A percentile compares a stretch with the other conserved stretches of the same genome.
Conservation (phyloP, 2,113 vertebrate genomes). For the Morphnarchus princeps region DNA sequence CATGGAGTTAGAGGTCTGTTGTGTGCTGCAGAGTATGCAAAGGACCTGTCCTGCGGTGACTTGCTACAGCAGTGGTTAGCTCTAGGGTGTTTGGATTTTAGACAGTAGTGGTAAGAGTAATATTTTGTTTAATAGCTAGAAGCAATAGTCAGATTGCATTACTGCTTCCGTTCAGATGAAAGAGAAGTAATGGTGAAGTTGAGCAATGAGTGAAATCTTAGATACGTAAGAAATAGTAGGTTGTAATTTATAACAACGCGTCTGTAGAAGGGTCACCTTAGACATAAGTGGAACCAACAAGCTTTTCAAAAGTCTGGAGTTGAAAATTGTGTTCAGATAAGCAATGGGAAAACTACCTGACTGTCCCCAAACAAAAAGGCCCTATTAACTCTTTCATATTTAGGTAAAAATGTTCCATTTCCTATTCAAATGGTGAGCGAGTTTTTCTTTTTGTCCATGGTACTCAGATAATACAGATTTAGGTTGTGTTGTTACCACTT, state of each 20-base stretch:
- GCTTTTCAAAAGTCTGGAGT: neutral
- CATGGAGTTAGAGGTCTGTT: neutral
- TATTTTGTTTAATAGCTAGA: neutral
- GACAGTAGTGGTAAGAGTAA: neutral
- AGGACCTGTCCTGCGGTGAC: neutral
- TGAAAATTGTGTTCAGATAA: neutral
- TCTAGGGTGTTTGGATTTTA: neutral
- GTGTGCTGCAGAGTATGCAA: neutral
- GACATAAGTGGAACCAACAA: neutral
- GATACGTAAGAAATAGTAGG: neutral
- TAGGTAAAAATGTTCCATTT: neutral
- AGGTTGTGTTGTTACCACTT: neutral
- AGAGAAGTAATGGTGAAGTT: neutral
- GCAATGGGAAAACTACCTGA: neutral
- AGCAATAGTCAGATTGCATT: neutral
- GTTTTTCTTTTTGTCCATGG: neutral
- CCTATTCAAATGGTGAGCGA: neutral
- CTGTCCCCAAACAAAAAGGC: neutral
- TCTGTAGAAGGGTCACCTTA: neutral
- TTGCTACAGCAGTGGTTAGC: neutral
- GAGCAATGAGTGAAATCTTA: neutral
- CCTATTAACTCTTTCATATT: neutral
- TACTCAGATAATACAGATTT: neutral
- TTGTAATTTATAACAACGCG: neutral
- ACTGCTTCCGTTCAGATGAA: neutral